Base-by-base conservation (phyloP, 2,888 invertebrate species). In the Halictus quadricinctus region DNA sequence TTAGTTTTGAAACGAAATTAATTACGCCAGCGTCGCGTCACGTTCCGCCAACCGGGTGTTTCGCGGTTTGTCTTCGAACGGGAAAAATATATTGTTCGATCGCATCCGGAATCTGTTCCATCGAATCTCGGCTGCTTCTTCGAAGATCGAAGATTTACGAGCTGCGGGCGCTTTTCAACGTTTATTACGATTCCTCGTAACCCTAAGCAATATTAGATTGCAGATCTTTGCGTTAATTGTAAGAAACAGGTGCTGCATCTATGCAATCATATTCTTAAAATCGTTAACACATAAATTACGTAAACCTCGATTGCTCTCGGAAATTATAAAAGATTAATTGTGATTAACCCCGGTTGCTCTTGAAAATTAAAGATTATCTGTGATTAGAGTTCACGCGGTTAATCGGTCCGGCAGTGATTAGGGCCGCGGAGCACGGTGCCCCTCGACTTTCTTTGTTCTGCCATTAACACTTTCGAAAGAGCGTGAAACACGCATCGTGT, bases 1-100 rank as follows among this genome's bases (percentile, higher is more conserved):
- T 36, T n/a, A n/a, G 79, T 79, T 83, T 76, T 64, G 36, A 72
- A 41, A 72, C n/a, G 10, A 25, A 72, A 50, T 50, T 48, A 72
- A 60, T 13, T 58, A 80, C 58, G 15, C 50, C 41, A 36, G 64
- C 66, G 29, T 50, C 36, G 72, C 48, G 60, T 64, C 76, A 69
- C n/a, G 48, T 36, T 77, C 41, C n/a, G 25, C 21, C 18, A 1
- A 36, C 36, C 58, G 43, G 41, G 36, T 15, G 25, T 25, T 48
- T 70, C n/a, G n/a, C 43, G 5, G n/a, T 41, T 69, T 69, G 41
- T 69, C 21, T 10, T 21, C 41, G 41, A 69, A 41, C 69, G 10
- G 69, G 36, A 21, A 69, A 69, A 69, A 69, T 21, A 41, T 41
- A 21, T 41, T 41, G 5, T 41, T 69, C 69, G 21, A 21, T 21